Evolutionary conservation across 1,140 invertebrate species (phyloP), one percentile per base, ranked within the genome.

Genomic region (Monochamus saltuarius): DNA sequence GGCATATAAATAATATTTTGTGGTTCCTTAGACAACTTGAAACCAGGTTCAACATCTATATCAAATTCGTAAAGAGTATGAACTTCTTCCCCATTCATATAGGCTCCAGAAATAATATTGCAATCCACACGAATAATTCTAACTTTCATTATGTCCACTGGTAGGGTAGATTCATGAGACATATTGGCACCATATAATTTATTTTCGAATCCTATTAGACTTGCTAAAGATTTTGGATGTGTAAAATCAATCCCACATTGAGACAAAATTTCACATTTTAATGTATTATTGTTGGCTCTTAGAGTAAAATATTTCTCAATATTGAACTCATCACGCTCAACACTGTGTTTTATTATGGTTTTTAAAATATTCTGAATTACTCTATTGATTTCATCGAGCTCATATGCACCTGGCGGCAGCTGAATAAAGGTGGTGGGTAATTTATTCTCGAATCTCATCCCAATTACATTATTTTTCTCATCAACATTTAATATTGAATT

Each of bases 1-100:
- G 60, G 54, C 17, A 56, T 36, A 56, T 62, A 56, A 35, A 55
- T 62, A 29, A 62, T 50, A 39, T 62, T 62, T 43, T 36, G 55
- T 19, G 60, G 54, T 37, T 45, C 47, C 42, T 62, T 55, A 1
- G 55, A 37, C 9, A 56, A 16, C 45, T 42, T 52, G 38, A 56
- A 56, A 9, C 54, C 60, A 13, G 53, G 60, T 19, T 56, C 60
- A 22, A 56, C 46, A 37, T 54, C 55, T 10, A 62, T 45, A 36
- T 56, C 54, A 53, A 58, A 58, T 37, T 57, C 54, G 42, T 42
- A 58, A 35, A 58, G 16, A 6, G 36, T 58, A 43, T 62, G 54
- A 8, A 38, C 34, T 34, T 56, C 38, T n/a, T 38, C 16, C 16
- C 36, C 42, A 37, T 62, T 62, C 13, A 56, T 43, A 40, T 47